Evolutionary conservation across 2,888 invertebrate genomes (phyloP), one percentile per base, ranked within the genome.

Genomic region (Hydropsyche betteni): DNA sequence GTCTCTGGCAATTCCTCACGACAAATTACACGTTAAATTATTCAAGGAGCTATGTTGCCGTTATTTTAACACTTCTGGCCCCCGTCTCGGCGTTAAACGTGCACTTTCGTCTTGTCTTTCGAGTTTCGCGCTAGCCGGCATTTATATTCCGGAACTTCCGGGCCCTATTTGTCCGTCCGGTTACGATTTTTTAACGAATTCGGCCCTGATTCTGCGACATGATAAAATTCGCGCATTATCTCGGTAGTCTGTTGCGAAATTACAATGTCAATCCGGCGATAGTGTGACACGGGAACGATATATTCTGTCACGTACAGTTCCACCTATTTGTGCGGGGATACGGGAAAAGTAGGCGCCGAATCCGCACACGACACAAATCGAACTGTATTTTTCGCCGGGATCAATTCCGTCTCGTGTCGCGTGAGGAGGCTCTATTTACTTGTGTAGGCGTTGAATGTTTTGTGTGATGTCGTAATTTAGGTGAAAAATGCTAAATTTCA

Each of bases 1-100:
- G 70, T 51, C 52, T 16, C 16, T 0, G 34, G 70, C 72, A 72
- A 58, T 72, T 72, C 44, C 72, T 61, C 38, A 38, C 61, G 50
- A 72, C 72, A 58, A 72, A 72, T 72, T 72, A 36, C 58, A 58
- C 55, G 72, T 72, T 72, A 72, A 72, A 72, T 58, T 72, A 72
- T 72, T 72, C 72, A 72, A 58, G 8, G 34, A 38, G 58, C 36
- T 7, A 72, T 72, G 58, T 72, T 44, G 58, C 58, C 33, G 72
- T 72, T 72, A 72, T 72, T 72, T 72, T 72, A 72, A 72, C 72
- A 72, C 44, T 58, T 58, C 58, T 8, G 16, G 58, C 58, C 16
- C 16, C 16, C 8, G 14, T 58, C 33, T 64, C 34, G 12, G 10
- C 36, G 10, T 8, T 44, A 44, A 44, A 44, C 44, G 44, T 44